These are phyloP conservation scores for Diabrotica undecimpunctata DNA, from an alignment of 1,140 invertebrate genomes.

Conservation along the genomic window DNA sequence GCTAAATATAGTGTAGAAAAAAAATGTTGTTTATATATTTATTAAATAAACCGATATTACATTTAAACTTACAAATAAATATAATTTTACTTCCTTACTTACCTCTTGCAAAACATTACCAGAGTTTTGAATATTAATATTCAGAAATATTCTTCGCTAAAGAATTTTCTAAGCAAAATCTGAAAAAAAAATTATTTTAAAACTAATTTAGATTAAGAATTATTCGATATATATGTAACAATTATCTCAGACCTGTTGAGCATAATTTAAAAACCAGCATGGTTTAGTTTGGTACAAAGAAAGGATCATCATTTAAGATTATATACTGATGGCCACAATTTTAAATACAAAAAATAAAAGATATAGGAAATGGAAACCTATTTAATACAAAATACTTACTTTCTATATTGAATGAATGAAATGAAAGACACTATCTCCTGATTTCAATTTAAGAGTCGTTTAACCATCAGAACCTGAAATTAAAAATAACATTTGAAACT, in stretches of 20 bases:
- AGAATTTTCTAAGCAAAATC: too few relatives aligned
- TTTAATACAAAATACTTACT: not conserved
- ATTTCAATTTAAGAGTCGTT: not conserved
- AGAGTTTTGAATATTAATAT: too few relatives aligned
- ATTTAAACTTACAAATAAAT: too few relatives aligned
- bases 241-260: slow-evolving; percentile 18
- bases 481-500: slow-evolving; percentile 5
- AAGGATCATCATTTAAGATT: slow-evolving; percentile 5
- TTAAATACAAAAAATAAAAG: not conserved
- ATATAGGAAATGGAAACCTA: not conserved
- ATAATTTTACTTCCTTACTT: too few relatives aligned
- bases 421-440: not conserved
- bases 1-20: too few relatives aligned
- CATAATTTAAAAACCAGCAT: slow-evolving; percentile 15
- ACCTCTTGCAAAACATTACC: too few relatives aligned
- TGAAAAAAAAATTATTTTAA: too few relatives aligned
- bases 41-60: too few relatives aligned
- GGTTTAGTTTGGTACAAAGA: slow-evolving; percentile 4
- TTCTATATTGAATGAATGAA: not conserved
- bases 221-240: too few relatives aligned
- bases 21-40: too few relatives aligned
- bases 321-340: slow-evolving; percentile 4
- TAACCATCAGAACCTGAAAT: not conserved
- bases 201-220: too few relatives aligned
- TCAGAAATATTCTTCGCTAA: too few relatives aligned